Conservation (phyloP, 2,113 vertebrate genomes). For the Anarrhichthys ocellatus region DNA sequence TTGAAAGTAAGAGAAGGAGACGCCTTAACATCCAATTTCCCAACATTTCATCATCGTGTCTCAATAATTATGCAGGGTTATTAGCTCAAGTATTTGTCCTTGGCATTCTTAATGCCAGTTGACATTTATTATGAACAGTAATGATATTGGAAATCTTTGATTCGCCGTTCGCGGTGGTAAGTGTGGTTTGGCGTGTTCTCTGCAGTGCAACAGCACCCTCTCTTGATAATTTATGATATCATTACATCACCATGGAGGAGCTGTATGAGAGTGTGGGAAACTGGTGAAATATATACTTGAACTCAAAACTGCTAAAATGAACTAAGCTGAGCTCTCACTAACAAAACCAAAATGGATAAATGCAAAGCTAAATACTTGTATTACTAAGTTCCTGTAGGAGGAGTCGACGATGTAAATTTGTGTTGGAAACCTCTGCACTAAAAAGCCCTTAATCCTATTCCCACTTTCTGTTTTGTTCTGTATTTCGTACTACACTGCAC, state of each 20-base stretch:
- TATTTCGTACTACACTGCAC: background rate
- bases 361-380: slow-evolving; percentile 12
- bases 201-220: slow-evolving; percentile 81
- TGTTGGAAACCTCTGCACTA: background rate
- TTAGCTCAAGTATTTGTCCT: slow-evolving; percentile 83
- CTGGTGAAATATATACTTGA: slow-evolving; percentile 6
- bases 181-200: slow-evolving; percentile 1
- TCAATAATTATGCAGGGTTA: slow-evolving; percentile 81
- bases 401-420: background rate
- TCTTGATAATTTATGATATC: slow-evolving; percentile 63
- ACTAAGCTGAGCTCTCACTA: background rate
- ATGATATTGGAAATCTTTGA: slow-evolving; percentile 70
- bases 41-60: slow-evolving; percentile 79
- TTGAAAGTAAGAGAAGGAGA: slow-evolving; percentile 56
- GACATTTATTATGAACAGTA: slow-evolving; percentile 80
- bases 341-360: background rate
- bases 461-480: background rate
- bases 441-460: background rate
- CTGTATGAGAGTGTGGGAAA: background rate
- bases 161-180: slow-evolving; percentile 40
- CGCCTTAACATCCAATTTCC: slow-evolving; percentile 75
- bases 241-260: slow-evolving; percentile 51
- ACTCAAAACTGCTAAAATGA: background rate
- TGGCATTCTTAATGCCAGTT: slow-evolving; percentile 79
- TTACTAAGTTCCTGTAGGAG: background rate